Conservation (phyloP, 1,140 invertebrate species). For the Aphelenchoides besseyi region DNA sequence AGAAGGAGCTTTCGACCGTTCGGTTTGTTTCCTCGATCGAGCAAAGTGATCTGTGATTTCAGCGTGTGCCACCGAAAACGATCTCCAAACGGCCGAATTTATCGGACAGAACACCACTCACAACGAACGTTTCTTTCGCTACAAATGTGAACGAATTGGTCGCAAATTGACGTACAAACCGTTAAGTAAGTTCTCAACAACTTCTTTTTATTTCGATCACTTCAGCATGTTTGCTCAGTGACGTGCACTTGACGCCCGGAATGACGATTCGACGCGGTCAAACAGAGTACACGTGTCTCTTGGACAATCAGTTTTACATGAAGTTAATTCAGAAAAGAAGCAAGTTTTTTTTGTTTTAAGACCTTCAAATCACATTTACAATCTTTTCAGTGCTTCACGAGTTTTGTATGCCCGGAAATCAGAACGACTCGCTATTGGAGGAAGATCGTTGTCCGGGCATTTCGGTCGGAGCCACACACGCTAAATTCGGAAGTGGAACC, state of each 20-base stretch:
- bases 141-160: conserved; percentile 24
- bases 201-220: conserved; percentile 22
- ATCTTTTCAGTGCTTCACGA: conserved; percentile 25
- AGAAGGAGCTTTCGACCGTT: conserved; percentile 22
- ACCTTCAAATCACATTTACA: conserved; percentile 1
- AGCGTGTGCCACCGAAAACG: conserved; percentile 24
- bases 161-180: conserved; percentile 28
- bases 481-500: conserved; percentile 17
- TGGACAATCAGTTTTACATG: conserved; percentile 23
- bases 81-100: conserved; percentile 14
- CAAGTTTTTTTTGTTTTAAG: conserved; percentile 9
- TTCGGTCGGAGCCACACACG: conserved; percentile 24
- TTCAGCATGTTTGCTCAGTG: conserved; percentile 25
- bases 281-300: conserved; percentile 27
- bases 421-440: conserved; percentile 26
- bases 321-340: conserved; percentile 28
- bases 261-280: conserved; percentile 22
- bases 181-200: conserved; percentile 22
- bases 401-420: conserved; percentile 29
- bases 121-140: conserved; percentile 27
- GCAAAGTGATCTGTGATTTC: conserved; percentile 19
- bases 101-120: conserved; percentile 23
- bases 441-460: conserved; percentile 21
- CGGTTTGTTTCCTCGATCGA: conserved; percentile 16
- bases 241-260: conserved; percentile 21